phyloP scores from a whole-genome alignment of 2,888 invertebrate species.

The Pammene fasciana region DNA sequence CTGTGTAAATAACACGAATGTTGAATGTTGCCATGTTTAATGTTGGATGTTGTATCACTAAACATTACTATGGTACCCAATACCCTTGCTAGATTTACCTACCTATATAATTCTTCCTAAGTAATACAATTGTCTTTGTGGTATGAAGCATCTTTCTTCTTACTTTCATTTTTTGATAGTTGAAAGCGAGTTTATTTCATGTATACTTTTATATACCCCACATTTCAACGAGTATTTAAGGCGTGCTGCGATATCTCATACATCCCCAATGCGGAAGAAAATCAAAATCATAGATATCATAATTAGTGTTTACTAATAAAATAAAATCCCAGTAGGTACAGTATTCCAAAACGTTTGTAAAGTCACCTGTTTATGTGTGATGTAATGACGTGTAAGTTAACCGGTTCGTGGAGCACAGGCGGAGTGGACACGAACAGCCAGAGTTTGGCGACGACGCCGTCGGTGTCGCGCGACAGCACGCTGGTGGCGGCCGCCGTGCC shows the following conservation, averaged over 20 bases:
- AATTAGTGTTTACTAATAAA: too few species aligned
- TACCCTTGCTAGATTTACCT: constrained; percentile 5
- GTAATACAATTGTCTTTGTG: background rate
- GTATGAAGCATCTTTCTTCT: background rate
- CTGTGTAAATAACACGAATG: constrained; percentile 40
- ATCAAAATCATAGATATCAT: too few species aligned
- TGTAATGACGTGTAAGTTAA: too few species aligned
- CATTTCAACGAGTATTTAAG: constrained; percentile 17
- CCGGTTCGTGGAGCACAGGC: constrained; percentile 27
- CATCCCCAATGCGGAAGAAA: too few species aligned
- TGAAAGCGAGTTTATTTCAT: too few species aligned
- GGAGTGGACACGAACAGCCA: constrained; percentile 48
- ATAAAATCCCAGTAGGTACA: too few species aligned
- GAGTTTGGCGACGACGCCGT: constrained; percentile 66
- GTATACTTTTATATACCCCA: background rate
- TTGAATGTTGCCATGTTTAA: constrained; percentile 34
- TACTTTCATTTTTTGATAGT: background rate
- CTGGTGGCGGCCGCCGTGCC: constrained; percentile 57
- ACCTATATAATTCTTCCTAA: background rate
- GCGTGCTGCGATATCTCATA: too few species aligned
- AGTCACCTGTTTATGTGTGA: too few species aligned
- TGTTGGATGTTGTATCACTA: constrained; percentile 41
- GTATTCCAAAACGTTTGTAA: too few species aligned
- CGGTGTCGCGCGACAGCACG: constrained; percentile 73
- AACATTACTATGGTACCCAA: constrained; percentile 1